Conservation (phyloP, 2,888 invertebrate genomes). For the Cantharis nigra region DNA sequence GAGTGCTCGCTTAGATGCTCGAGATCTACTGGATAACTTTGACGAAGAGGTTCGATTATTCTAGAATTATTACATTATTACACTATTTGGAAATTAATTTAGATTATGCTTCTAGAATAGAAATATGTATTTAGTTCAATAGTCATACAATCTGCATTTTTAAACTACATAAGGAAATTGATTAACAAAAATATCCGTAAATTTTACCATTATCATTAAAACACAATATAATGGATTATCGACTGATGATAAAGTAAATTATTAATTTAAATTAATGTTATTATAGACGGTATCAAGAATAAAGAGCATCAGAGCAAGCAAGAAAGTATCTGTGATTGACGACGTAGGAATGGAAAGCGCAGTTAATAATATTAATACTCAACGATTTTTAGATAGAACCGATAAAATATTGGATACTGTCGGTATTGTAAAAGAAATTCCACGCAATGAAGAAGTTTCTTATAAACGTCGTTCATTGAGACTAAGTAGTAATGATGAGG, state of each 20-base stretch:
- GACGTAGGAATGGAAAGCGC: conserved; percentile 68
- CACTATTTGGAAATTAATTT: background rate
- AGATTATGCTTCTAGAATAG: conserved; percentile 8
- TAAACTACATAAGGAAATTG: conserved; percentile 3
- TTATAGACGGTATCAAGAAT: conserved; percentile 64
- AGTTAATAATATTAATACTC: conserved; percentile 62
- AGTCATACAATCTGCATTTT: conserved; percentile 14
- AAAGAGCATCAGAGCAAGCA: conserved; percentile 64
- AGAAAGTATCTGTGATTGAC: conserved; percentile 64
- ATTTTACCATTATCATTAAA: background rate
- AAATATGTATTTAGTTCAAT: conserved; percentile 5
- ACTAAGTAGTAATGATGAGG: conserved; percentile 39
- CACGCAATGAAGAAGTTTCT: conserved; percentile 50
- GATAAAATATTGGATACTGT: conserved; percentile 69
- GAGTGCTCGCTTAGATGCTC: conserved; percentile 59
- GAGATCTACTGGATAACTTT: conserved; percentile 56
- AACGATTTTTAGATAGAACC: conserved; percentile 62
- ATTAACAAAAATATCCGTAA: background rate
- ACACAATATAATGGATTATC: background rate
- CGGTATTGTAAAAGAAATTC: conserved; percentile 62
- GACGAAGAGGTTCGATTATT: conserved; percentile 55
- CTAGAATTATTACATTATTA: conserved; percentile 22
- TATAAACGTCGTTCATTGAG: conserved; percentile 56
- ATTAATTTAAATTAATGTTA: conserved; percentile 17
- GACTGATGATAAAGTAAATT: background rate